Evolutionary conservation across 2,888 invertebrate species (phyloP).

Genomic region (Chymomyza procnemis): DNA sequence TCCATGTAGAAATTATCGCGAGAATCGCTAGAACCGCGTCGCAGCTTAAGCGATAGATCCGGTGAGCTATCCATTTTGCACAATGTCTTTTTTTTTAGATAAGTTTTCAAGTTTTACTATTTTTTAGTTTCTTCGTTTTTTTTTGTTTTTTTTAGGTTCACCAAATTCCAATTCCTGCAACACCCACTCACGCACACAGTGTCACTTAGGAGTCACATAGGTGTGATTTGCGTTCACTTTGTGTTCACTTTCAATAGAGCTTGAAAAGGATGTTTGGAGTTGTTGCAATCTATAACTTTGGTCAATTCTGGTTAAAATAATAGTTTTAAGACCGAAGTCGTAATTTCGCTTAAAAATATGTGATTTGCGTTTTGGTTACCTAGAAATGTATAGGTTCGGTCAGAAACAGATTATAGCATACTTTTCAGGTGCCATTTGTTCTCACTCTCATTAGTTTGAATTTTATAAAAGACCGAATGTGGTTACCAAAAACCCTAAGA

Average conservation of each 20-base stretch:
- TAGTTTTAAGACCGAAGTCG: too few species aligned
- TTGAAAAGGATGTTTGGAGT: too few species aligned
- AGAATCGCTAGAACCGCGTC: conserved; percentile 91
- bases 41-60: conserved; percentile 89
- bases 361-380: too few species aligned
- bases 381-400: too few species aligned
- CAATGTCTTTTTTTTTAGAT: background rate
- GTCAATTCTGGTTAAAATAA: too few species aligned
- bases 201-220: background rate
- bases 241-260: background rate
- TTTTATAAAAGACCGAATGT: too few species aligned
- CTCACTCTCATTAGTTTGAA: too few species aligned
- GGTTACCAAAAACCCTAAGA: too few species aligned
- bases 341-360: too few species aligned
- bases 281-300: too few species aligned
- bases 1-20: conserved; percentile 94
- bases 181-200: background rate
- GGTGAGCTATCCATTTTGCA: conserved; percentile 86
- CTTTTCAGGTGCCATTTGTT: too few species aligned
- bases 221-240: background rate
- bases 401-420: too few species aligned
- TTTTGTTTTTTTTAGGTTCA: background rate
- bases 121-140: background rate
- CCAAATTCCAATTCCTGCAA: background rate
- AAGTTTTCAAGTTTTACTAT: background rate